Evolutionary conservation across 2,888 invertebrate genomes (phyloP), one percentile per base, ranked within the genome.

Genomic region (Calliscelio sp.): DNA sequence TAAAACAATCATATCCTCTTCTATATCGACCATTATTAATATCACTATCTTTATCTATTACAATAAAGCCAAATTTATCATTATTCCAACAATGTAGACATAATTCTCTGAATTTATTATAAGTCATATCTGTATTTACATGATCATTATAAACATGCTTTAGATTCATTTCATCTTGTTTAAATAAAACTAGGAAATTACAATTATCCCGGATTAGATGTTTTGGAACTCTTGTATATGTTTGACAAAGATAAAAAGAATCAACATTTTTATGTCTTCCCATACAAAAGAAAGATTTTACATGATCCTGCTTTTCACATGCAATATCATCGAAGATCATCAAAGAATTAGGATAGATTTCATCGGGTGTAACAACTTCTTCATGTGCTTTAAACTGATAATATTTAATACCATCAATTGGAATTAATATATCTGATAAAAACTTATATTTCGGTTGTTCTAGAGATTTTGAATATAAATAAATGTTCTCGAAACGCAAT

Each of bases 401-500:
- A 49, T 71, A 71, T 22, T 63, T 11, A 1, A 79, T 32, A 24
- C 63, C 88, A 20, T 28, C 28, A 84, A 75, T 24, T 89, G 59
- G 5, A 53, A 24, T 2, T 85, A 49, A 14, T 8, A 18, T 18
- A 41, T 49, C 49, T 6, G 4, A 20, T 18, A 49, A 49, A 20
- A 49, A 49, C 18, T 20, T 49, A 49, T 49, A 49, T 49, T 49
- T 49, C 4, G 16, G 49, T 49, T 49, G 49, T 14, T 18, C n/a
- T 49, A 49, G 18, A 4, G 49, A 49, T 20, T 49, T 49, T 49
- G 49, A 49, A 91, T 84, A 91, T 18, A 92, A 78, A 74, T 91
- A 93, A 44, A 93, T 78, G 86, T 93, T 92, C 87, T 90, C 81
- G 86, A 92, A 93, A 80, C 86, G 84, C 44, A 92, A 70, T 5